Evolutionary conservation across 2,797 vertebrate species (phyloP).

Genomic region (Prunella strophiata): DNA sequence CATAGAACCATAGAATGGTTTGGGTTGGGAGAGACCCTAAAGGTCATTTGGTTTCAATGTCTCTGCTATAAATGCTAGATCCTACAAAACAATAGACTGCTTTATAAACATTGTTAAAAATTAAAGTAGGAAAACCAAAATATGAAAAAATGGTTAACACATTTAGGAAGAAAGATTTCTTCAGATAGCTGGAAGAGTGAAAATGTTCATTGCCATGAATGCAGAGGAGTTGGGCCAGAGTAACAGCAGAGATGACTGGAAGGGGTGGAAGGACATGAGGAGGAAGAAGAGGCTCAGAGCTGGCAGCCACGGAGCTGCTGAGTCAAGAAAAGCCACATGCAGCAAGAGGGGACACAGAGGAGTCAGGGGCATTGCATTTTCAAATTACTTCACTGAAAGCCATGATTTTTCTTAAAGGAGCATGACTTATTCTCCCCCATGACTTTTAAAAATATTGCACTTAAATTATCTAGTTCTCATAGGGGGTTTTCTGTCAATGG

Average conservation of each 20-base stretch:
- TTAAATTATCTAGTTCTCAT: neutral
- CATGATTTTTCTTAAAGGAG: neutral
- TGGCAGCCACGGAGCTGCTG: fast-evolving
- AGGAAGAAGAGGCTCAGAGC: neutral
- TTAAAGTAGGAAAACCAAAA: neutral
- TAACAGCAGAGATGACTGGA: neutral
- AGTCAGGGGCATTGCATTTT: fast-evolving
- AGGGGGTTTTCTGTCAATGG: neutral
- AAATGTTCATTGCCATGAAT: neutral
- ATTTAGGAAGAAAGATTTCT: neutral
- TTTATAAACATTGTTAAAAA: neutral
- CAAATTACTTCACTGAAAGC: neutral
- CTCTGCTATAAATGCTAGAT: neutral
- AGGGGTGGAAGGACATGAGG: neutral
- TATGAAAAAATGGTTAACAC: neutral
- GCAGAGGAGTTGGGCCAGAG: neutral
- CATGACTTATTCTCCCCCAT: neutral
- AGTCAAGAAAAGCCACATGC: neutral
- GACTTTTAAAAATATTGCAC: neutral
- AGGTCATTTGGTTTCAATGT: neutral
- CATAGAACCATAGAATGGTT: neutral
- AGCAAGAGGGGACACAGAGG: neutral
- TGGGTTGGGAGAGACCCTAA: neutral
- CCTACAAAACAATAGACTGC: neutral
- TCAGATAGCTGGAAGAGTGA: neutral